Percentiles rank a stretch among this genome's conserved stretches.
These are phyloP conservation scores for Anguilla megastoma DNA, from an alignment of 2,797 vertebrate genomes.

Conservation along the genomic window DNA sequence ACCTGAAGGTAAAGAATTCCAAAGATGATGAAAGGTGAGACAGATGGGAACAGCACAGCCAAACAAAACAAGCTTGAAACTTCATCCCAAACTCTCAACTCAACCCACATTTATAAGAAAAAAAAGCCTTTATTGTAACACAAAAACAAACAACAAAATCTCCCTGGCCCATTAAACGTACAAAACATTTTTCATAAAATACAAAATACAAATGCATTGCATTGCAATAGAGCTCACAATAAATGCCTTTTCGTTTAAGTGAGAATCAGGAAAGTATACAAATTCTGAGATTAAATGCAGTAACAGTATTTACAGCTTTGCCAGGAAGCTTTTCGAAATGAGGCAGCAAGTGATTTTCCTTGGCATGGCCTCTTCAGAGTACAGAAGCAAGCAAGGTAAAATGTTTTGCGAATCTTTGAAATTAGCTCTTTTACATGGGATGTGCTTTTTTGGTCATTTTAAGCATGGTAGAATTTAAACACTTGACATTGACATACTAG, in stretches of 20 bases:
- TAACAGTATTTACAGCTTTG: background rate
- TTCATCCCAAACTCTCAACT: slow-evolving; percentile 41
- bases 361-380: background rate
- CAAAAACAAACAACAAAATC: slow-evolving; percentile 54
- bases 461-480: background rate
- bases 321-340: background rate
- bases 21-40: slow-evolving; percentile 9
- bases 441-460: background rate
- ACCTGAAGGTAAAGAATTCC: slow-evolving; percentile 11
- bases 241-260: background rate
- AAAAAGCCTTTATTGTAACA: slow-evolving; percentile 62
- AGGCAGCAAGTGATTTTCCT: background rate
- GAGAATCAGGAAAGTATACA: background rate
- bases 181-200: slow-evolving; percentile 23
- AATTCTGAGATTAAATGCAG: background rate
- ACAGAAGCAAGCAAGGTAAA: background rate
- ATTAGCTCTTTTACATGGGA: background rate
- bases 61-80: slow-evolving; percentile 30
- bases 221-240: slow-evolving; percentile 40
- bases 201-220: slow-evolving; percentile 10
- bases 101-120: slow-evolving; percentile 44
- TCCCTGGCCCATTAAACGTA: slow-evolving; percentile 50
- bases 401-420: background rate
- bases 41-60: slow-evolving; percentile 19
- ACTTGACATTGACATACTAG: background rate